phyloP scores from a whole-genome alignment of 2,113 vertebrate genomes.

The Plecotus auritus region DNA sequence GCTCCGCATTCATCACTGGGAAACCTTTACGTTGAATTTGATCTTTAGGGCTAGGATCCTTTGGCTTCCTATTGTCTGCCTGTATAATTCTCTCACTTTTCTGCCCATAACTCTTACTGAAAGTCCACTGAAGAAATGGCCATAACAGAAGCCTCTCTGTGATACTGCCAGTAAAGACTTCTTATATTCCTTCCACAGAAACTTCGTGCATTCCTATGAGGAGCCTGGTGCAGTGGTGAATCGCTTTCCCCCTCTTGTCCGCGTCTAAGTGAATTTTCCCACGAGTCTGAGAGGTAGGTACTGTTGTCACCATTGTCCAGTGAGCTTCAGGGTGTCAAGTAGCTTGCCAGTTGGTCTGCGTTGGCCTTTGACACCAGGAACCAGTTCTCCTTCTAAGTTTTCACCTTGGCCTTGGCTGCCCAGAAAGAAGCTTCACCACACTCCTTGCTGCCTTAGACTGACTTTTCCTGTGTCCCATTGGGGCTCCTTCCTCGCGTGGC shows the following conservation, averaged over 20 bases:
- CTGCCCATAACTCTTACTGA: neutral
- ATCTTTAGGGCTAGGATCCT: neutral
- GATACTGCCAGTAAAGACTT: neutral
- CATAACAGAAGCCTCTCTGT: neutral
- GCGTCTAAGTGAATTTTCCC: neutral
- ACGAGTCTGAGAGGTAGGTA: neutral
- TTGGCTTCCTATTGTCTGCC: neutral
- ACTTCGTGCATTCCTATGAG: neutral
- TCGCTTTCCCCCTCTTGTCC: neutral
- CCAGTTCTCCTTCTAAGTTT: neutral
- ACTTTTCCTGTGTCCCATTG: neutral
- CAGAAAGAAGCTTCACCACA: neutral
- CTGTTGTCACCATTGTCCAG: neutral
- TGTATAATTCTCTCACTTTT: neutral
- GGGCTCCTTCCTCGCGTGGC: neutral
- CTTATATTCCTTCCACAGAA: neutral
- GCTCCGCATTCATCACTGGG: neutral
- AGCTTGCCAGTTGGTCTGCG: accelerated
- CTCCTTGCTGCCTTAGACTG: neutral
- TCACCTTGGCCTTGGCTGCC: neutral
- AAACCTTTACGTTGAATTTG: neutral
- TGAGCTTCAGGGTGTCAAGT: neutral
- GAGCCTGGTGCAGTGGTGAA: neutral
- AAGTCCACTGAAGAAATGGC: neutral
- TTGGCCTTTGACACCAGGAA: neutral